A percentile compares a stretch with the other conserved stretches of the same genome.
These are phyloP conservation scores for Frankliniella intonsa DNA, from an alignment of 2,888 invertebrate species.

Conservation along the genomic window DNA sequence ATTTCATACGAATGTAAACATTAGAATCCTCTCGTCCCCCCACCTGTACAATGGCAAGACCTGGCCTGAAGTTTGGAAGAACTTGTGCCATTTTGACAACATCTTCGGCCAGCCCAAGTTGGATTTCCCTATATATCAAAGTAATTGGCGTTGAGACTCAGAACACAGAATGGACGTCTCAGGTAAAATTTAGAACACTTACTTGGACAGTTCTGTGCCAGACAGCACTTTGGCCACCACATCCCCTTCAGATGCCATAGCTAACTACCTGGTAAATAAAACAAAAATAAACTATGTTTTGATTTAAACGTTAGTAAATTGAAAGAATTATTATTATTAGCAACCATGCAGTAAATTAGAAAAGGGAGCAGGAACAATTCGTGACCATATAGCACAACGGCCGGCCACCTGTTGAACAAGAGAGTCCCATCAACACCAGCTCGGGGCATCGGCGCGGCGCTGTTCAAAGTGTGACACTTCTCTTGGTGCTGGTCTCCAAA, in stretches of 20 bases:
- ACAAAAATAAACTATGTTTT: not conserved
- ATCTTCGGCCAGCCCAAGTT: constrained; percentile 61
- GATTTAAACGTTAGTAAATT: too few species aligned
- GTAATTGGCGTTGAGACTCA: constrained; percentile 22
- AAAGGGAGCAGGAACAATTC: too few species aligned
- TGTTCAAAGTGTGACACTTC: too few species aligned
- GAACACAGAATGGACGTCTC: not conserved
- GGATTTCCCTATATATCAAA: constrained; percentile 59
- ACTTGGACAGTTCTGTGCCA: constrained; percentile 55
- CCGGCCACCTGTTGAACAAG: too few species aligned
- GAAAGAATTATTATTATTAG: too few species aligned
- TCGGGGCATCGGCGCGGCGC: too few species aligned
- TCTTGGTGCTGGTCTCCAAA: too few species aligned
- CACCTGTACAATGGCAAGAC: constrained; percentile 91
- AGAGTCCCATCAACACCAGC: too few species aligned
- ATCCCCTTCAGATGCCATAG: constrained; percentile 29
- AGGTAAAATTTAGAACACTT: constrained; percentile 43
- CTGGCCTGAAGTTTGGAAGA: constrained; percentile 56
- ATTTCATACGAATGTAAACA: constrained; percentile 95
- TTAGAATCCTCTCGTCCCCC: constrained; percentile 96
- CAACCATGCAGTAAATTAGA: too few species aligned
- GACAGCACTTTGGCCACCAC: constrained; percentile 40
- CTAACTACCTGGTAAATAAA: not conserved
- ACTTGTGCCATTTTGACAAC: constrained; percentile 52
- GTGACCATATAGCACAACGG: too few species aligned